Conservation (phyloP, 2,888 invertebrate genomes). For the Chrysolina haemoptera region DNA sequence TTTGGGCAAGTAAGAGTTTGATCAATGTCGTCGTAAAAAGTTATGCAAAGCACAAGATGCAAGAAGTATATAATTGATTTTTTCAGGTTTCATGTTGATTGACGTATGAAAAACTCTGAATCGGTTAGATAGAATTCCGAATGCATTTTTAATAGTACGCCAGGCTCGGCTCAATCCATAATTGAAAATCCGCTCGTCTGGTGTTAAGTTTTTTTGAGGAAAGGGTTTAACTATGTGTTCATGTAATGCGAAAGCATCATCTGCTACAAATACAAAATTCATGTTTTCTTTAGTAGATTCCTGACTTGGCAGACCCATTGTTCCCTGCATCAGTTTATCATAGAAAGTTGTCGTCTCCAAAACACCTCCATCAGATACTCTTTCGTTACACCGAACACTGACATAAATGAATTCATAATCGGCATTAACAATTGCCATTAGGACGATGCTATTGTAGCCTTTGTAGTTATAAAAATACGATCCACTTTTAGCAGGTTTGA, state of each 20-base stretch:
- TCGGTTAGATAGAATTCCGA: conserved; percentile 7
- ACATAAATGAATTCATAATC: too few species aligned
- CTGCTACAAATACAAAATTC: conserved; percentile 20
- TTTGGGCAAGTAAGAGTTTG: not conserved
- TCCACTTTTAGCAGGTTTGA: not conserved
- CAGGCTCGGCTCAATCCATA: conserved; percentile 2
- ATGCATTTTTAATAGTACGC: not conserved
- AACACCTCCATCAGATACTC: not conserved
- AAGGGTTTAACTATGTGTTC: conserved; percentile 15
- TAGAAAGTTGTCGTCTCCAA: not conserved
- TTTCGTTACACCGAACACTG: too few species aligned
- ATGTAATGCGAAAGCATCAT: conserved; percentile 11
- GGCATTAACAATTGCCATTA: not conserved
- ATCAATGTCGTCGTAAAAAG: not conserved
- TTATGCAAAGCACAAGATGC: conserved; percentile 12
- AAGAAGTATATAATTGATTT: conserved; percentile 16
- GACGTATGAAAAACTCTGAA: conserved; percentile 11
- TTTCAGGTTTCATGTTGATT: conserved; percentile 17
- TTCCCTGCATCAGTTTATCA: conserved; percentile 1
- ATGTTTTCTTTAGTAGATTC: not conserved
- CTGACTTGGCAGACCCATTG: not conserved
- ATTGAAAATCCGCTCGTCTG: conserved; percentile 11
- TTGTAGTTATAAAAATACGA: not conserved
- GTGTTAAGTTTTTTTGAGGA: conserved; percentile 1
- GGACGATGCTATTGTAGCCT: not conserved